Evolutionary conservation across 2,888 invertebrate genomes (phyloP).

Genomic region (Patella ulyssiponensis): DNA sequence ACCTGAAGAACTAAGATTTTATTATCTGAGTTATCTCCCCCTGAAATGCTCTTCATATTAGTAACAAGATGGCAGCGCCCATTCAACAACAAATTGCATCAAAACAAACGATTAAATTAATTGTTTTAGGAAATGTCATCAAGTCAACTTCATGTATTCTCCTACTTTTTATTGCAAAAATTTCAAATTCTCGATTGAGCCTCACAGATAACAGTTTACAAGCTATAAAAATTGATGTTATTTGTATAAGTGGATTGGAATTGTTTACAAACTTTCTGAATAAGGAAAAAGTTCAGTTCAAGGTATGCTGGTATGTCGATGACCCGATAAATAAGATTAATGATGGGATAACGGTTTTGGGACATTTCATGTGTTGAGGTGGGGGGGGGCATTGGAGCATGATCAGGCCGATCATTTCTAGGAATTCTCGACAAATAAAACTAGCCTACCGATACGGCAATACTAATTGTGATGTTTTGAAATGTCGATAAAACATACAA

Average conservation of each 20-base stretch:
- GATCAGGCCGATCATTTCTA: no score
- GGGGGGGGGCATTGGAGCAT: no score
- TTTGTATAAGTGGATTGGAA: neutral
- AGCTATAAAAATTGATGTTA: neutral
- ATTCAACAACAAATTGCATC: neutral
- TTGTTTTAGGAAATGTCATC: neutral
- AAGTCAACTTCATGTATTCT: neutral
- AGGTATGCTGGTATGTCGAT: neutral
- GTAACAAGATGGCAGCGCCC: neutral
- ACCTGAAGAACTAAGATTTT: no score
- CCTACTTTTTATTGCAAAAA: neutral
- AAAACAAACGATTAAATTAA: neutral
- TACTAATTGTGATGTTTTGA: no score
- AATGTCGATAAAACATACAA: no score
- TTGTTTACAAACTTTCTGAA: neutral
- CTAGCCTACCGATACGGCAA: no score
- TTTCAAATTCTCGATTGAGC: neutral
- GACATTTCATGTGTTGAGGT: no score
- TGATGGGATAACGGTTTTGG: no score
- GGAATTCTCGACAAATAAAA: no score
- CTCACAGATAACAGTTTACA: neutral
- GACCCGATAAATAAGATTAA: no score
- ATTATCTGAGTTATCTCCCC: no score
- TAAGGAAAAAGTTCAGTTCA: neutral
- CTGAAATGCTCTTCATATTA: no score